These are phyloP conservation scores for Chionodraco myersi DNA, from an alignment of 2,113 vertebrate genomes.

Conservation along the genomic window DNA sequence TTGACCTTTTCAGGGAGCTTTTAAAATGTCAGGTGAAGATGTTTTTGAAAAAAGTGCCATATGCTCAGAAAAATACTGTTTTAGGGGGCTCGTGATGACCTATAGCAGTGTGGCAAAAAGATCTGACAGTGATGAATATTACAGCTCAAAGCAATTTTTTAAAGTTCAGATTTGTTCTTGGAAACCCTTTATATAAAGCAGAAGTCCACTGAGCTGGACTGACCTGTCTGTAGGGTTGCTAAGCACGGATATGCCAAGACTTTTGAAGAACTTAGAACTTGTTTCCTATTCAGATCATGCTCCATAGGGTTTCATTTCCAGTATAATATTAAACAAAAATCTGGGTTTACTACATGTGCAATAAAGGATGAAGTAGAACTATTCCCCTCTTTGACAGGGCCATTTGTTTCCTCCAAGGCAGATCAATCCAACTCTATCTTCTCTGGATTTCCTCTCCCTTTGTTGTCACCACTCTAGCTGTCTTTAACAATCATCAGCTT, in stretches of 20 bases:
- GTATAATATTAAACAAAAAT: constrained; percentile 38
- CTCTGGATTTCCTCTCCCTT: constrained; percentile 67
- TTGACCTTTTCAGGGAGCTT: constrained; percentile 78
- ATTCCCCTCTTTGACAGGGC: constrained; percentile 61
- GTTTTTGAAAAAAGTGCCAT: constrained; percentile 72
- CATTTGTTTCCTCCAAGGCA: constrained; percentile 61
- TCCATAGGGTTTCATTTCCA: constrained; percentile 29
- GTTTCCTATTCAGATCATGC: constrained; percentile 18
- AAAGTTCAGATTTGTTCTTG: constrained; percentile 51
- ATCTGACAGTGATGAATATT: constrained; percentile 75
- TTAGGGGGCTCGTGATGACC: constrained; percentile 67
- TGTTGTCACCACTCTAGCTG: constrained; percentile 70
- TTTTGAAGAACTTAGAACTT: constrained; percentile 18
- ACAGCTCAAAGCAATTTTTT: constrained; percentile 64
- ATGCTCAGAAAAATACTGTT: constrained; percentile 65
- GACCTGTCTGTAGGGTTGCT: constrained; percentile 20
- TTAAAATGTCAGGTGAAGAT: constrained; percentile 79
- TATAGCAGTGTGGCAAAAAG: constrained; percentile 58
- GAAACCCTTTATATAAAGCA: constrained; percentile 50
- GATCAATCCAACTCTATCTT: constrained; percentile 75
- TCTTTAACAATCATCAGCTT: constrained; percentile 76
- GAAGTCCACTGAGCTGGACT: constrained; percentile 30
- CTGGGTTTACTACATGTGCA: constrained; percentile 40
- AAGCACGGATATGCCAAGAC: constrained; percentile 10
- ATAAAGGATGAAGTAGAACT: constrained; percentile 50